phyloP scores from a whole-genome alignment of 1,140 invertebrate species.

The Mycetomoellerius zeteki region DNA sequence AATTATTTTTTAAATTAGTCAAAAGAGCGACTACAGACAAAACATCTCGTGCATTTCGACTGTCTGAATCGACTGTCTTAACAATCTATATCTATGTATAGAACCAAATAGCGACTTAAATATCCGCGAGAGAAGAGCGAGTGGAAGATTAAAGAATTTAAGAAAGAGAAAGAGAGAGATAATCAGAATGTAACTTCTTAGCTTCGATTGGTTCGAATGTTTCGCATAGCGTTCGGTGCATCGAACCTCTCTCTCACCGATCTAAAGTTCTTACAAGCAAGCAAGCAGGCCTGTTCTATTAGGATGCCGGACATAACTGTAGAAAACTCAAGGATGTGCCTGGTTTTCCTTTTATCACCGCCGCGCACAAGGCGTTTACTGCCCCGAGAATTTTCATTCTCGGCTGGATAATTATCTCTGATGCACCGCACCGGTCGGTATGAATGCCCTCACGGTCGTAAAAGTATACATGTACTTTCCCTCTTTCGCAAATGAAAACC shows the following conservation, averaged over 20 bases:
- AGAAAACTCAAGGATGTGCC: conserved; percentile 42
- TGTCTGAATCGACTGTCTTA: neutral
- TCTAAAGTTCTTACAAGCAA: conserved; percentile 57
- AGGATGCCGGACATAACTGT: conserved; percentile 72
- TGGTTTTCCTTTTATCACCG: conserved; percentile 4
- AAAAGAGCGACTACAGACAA: neutral
- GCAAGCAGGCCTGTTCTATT: conserved; percentile 65
- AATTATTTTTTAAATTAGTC: neutral
- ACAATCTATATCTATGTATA: neutral
- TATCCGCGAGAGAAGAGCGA: conserved; percentile 30
- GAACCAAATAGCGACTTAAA: conserved; percentile 53
- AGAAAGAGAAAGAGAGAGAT: conserved; percentile 34
- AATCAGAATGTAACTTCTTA: conserved; percentile 39
- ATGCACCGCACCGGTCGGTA: neutral
- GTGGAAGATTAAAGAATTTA: conserved; percentile 59
- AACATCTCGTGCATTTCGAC: conserved; percentile 4
- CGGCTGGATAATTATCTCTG: conserved; percentile 30
- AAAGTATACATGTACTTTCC: neutral
- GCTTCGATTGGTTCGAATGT: conserved; percentile 60
- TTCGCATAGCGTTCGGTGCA: conserved; percentile 70
- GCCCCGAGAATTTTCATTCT: conserved; percentile 45
- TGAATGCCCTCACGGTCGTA: neutral
- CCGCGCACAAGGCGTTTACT: conserved; percentile 23
- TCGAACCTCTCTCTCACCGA: conserved; percentile 64
- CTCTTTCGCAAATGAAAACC: neutral